These are phyloP conservation scores for Nemoura dubitans DNA, from an alignment of 2,888 invertebrate species.

Conservation along the genomic window DNA sequence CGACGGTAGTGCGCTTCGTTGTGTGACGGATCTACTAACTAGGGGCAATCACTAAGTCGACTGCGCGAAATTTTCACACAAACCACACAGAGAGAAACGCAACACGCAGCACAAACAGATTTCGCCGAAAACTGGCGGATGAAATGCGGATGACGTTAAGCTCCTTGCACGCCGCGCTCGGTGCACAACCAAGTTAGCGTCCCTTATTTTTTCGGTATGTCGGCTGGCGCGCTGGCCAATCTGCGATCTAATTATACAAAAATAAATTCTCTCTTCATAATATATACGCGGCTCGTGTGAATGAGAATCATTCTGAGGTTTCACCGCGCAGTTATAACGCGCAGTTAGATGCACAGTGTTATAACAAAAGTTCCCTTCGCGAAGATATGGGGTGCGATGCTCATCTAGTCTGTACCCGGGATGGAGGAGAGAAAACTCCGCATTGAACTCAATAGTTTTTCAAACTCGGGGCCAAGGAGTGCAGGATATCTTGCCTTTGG, in stretches of 20 bases:
- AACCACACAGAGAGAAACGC: no score
- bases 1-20: no score
- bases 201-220: no score
- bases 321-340: neutral
- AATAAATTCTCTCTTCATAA: neutral
- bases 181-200: no score
- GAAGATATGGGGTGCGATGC: neutral
- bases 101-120: no score
- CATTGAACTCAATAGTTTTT: conserved; percentile 8
- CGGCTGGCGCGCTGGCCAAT: neutral
- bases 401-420: neutral
- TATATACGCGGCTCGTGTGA: neutral
- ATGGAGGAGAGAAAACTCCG: neutral
- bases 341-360: neutral
- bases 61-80: no score
- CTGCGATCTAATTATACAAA: neutral
- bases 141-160: no score
- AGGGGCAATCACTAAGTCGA: no score
- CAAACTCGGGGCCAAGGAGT: conserved; percentile 27
- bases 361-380: neutral
- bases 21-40: no score
- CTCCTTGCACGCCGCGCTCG: no score
- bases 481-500: conserved; percentile 20
- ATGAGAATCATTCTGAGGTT: neutral
- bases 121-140: no score